A percentile compares a stretch with the other conserved stretches of the same genome.
Evolutionary conservation across 1,140 invertebrate species (phyloP).

Genomic region (Ostrea denselamellosa): DNA sequence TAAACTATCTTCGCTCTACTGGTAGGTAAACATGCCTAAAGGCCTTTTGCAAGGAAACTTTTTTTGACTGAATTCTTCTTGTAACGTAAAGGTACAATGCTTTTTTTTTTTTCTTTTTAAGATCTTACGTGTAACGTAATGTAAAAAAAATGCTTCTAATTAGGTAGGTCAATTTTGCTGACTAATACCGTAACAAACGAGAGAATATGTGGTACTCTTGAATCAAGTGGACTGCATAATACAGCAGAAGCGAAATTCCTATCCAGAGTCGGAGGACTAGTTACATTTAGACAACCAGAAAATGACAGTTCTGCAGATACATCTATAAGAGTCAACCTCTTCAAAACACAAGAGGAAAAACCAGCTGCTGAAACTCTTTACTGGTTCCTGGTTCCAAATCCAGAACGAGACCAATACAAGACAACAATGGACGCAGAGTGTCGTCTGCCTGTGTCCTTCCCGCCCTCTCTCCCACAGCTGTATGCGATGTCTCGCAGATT

Average conservation of each 20-base stretch:
- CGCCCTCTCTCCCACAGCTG: constrained; percentile 58
- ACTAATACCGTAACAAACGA: background rate
- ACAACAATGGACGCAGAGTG: constrained; percentile 50
- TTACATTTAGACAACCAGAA: constrained; percentile 85
- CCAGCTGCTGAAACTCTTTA: background rate
- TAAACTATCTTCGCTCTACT: background rate
- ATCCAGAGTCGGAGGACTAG: constrained; percentile 86
- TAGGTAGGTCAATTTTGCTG: constrained; percentile 56
- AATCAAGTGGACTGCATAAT: constrained; percentile 81
- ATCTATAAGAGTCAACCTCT: constrained; percentile 87
- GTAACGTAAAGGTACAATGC: background rate
- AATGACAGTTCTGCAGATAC: constrained; percentile 81
- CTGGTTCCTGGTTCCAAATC: constrained; percentile 57
- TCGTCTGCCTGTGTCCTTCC: constrained; percentile 67
- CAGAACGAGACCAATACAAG: constrained; percentile 43
- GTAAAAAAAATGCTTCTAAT: background rate
- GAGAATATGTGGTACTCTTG: constrained; percentile 64
- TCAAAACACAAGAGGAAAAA: constrained; percentile 60
- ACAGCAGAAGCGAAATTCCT: constrained; percentile 90
- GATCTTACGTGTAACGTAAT: background rate
- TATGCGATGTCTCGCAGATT: constrained; percentile 63
- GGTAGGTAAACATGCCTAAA: background rate
- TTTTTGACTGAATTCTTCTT: background rate
- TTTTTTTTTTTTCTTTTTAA: background rate
- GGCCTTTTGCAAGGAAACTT: background rate